Evolutionary conservation across 2,113 vertebrate species (phyloP).

Genomic region (Archocentrus centrarchus): DNA sequence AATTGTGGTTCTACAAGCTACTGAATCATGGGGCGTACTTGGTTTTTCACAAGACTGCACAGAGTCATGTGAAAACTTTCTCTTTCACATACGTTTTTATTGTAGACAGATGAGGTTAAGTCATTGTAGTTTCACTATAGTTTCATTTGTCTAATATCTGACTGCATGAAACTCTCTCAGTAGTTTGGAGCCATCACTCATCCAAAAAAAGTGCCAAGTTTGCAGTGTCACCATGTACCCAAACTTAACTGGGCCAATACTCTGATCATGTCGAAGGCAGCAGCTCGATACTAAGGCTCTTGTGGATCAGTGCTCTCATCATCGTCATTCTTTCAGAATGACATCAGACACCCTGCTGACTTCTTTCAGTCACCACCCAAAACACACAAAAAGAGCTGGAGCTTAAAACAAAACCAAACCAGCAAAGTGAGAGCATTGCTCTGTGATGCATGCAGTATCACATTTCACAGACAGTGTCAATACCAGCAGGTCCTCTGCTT

Average conservation of each 20-base stretch:
- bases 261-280: slow-evolving; percentile 21
- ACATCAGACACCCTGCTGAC: slow-evolving; percentile 22
- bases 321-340: slow-evolving; percentile 22
- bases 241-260: slow-evolving; percentile 7
- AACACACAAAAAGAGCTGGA: slow-evolving; percentile 39
- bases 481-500: background rate
- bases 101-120: background rate
- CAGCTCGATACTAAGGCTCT: slow-evolving; percentile 19
- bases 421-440: background rate
- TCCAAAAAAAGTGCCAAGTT: slow-evolving; percentile 14
- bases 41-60: background rate
- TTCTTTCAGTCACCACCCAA: slow-evolving; percentile 39
- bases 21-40: background rate
- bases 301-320: slow-evolving; percentile 25
- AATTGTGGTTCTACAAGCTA: background rate
- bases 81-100: background rate
- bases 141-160: background rate
- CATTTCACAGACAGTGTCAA: background rate
- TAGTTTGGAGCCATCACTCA: background rate
- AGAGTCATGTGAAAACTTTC: no score
- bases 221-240: background rate
- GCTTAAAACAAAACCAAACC: slow-evolving; percentile 10
- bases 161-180: background rate
- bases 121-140: background rate
- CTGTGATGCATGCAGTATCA: background rate